Base-by-base conservation (phyloP, 92 coral and sea anemone genomes). In the Phenganax subtilis region DNA sequence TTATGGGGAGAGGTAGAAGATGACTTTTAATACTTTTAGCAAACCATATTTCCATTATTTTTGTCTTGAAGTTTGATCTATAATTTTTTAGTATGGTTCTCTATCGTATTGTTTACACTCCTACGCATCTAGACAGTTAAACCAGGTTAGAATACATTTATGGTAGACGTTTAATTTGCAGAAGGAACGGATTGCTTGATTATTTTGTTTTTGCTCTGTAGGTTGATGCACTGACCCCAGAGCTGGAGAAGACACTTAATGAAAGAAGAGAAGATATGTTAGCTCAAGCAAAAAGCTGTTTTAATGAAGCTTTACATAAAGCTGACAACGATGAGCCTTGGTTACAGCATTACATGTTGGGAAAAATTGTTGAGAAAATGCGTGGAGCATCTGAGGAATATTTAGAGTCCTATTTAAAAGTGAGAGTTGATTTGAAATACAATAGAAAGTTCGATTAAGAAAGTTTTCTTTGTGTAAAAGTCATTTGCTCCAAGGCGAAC, bases 281-380 rank as follows among this genome's bases (percentile, higher is more conserved):
- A 59, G 75, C 87, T 51, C 91, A 92, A 58, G 88, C 99, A 10
- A 92, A 96, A 80, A 82, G 88, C n/a, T 92, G 97, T 85, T 96
- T 96, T 62, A 88, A 92, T 54, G 88, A 89, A 28, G 99, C 99
- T 52, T 90, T 96, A 71, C 91, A 91, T 52, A 96, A 91, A 81
- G 91, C 89, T n/a, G 97, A 96, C 71, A 79, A 79, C 61, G 97
- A 97, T 27, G 99, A 96, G 74, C 90, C 96, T 3, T 96, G 99
- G 97, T 84, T 96, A 6, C 99, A 96, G 80, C 90, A 91, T 53
- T 96, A 96, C 89, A 96, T 96, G 89, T 73, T 96, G 82, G 99
- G 99, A 78, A 96, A 96, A 87, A 96, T 96, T 76, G 91, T 96
- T 3, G 99, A 96, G 72, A 92, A 96, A 81, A 92, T 92, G 16